phyloP scores from a whole-genome alignment of 2,888 invertebrate species.

The Pseudococcus longispinus region DNA sequence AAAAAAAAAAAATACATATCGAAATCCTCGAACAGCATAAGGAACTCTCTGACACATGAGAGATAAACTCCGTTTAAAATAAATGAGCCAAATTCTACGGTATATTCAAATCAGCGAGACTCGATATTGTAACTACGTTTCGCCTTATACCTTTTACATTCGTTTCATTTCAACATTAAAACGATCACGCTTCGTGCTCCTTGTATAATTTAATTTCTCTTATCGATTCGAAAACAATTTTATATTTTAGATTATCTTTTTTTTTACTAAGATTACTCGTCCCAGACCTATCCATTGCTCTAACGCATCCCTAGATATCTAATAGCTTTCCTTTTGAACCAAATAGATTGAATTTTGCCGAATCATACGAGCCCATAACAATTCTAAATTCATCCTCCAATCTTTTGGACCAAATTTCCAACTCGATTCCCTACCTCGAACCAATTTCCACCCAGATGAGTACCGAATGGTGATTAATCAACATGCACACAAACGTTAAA shows the following conservation, averaged over 20 bases:
- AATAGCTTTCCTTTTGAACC: too few relatives aligned
- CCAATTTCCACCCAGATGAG: slow-evolving; percentile 46
- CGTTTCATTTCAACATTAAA: background rate
- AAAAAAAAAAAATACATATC: background rate
- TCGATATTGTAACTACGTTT: background rate
- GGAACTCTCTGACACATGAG: background rate
- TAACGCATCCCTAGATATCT: too few relatives aligned
- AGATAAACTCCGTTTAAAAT: background rate
- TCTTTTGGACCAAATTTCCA: background rate
- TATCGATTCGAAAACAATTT: background rate
- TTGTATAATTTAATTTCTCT: background rate
- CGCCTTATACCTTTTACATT: background rate
- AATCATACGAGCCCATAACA: background rate
- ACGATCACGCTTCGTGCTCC: background rate
- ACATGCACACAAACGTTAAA: slow-evolving; percentile 46
- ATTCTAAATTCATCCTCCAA: background rate
- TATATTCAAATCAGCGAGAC: background rate
- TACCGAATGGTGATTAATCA: slow-evolving; percentile 45
- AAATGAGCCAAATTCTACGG: background rate
- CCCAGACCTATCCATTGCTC: background rate
- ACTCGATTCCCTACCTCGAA: background rate
- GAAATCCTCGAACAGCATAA: background rate
- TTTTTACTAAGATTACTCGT: background rate
- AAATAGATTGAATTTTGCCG: background rate
- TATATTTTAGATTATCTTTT: background rate